Percentiles rank a stretch among this genome's conserved stretches.
These are phyloP conservation scores for Cryptosula pallasiana DNA, from an alignment of 2,888 invertebrate species.

Conservation along the genomic window DNA sequence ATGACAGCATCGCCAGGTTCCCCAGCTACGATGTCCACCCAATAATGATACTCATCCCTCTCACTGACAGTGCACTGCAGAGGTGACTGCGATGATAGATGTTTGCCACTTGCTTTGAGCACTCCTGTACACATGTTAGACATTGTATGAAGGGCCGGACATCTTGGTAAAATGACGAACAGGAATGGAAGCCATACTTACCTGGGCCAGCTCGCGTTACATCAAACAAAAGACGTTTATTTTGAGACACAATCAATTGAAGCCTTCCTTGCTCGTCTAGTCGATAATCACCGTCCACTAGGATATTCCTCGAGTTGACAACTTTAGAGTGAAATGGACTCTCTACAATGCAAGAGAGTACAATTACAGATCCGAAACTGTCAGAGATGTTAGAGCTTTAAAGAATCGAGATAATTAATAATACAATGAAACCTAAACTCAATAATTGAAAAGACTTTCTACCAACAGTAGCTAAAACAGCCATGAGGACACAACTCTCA, in stretches of 20 bases:
- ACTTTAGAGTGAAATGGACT: slow-evolving; percentile 76
- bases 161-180: too few relatives aligned
- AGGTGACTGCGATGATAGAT: slow-evolving; percentile 51
- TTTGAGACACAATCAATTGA: slow-evolving; percentile 55
- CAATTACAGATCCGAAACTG: too few relatives aligned
- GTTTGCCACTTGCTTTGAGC: slow-evolving; percentile 58
- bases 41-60: slow-evolving; percentile 28
- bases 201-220: slow-evolving; percentile 79
- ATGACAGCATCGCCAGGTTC: slow-evolving; percentile 68
- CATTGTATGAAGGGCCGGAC: neutral
- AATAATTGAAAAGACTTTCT: too few relatives aligned
- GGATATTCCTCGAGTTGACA: slow-evolving; percentile 67
- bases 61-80: slow-evolving; percentile 58
- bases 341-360: too few relatives aligned
- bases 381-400: too few relatives aligned
- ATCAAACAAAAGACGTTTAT: slow-evolving; percentile 69
- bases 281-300: slow-evolving; percentile 80
- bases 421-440: too few relatives aligned
- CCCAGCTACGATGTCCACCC: slow-evolving; percentile 23
- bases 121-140: slow-evolving; percentile 58
- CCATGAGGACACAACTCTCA: too few relatives aligned
- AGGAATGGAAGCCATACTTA: too few relatives aligned
- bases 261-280: slow-evolving; percentile 64
- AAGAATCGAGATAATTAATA: too few relatives aligned
- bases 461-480: too few relatives aligned